Evolutionary conservation across 2,113 vertebrate species (phyloP).

Genomic region (Clarias magur): DNA sequence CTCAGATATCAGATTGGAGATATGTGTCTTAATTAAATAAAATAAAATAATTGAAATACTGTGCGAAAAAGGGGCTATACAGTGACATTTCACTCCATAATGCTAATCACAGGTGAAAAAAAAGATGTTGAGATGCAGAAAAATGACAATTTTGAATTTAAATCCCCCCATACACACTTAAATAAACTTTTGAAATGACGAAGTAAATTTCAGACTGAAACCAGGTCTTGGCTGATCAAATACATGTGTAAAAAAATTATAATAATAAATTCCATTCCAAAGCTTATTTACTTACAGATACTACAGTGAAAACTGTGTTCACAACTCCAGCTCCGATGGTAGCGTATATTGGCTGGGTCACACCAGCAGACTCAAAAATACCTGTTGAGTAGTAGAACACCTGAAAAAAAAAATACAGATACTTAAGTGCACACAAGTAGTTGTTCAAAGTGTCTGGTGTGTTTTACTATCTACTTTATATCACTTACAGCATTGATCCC

Average conservation of each 20-base stretch:
- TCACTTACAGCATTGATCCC: slow-evolving; percentile 95
- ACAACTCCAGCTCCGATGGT: slow-evolving; percentile 93
- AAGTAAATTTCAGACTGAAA: background rate
- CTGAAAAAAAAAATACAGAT: slow-evolving; percentile 61
- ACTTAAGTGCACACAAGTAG: background rate
- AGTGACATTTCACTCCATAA: background rate
- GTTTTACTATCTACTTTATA: background rate
- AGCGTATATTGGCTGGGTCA: slow-evolving; percentile 84
- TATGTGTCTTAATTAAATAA: background rate
- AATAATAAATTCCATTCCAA: background rate
- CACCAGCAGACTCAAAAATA: slow-evolving; percentile 85
- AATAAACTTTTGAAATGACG: background rate
- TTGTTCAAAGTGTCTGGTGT: background rate
- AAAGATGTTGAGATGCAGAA: background rate
- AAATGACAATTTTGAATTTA: background rate
- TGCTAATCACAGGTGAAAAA: background rate
- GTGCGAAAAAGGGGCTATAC: background rate
- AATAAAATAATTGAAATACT: background rate
- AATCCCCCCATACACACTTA: background rate
- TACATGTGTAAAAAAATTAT: background rate
- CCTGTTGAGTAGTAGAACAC: slow-evolving; percentile 96
- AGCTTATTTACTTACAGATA: slow-evolving; percentile 80
- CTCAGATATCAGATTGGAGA: background rate
- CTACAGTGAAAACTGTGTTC: slow-evolving; percentile 88
- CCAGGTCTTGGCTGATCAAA: background rate